Evolutionary conservation across 1,140 invertebrate species (phyloP), one percentile per base, ranked within the genome.

Genomic region (Heterodera carotae): DNA sequence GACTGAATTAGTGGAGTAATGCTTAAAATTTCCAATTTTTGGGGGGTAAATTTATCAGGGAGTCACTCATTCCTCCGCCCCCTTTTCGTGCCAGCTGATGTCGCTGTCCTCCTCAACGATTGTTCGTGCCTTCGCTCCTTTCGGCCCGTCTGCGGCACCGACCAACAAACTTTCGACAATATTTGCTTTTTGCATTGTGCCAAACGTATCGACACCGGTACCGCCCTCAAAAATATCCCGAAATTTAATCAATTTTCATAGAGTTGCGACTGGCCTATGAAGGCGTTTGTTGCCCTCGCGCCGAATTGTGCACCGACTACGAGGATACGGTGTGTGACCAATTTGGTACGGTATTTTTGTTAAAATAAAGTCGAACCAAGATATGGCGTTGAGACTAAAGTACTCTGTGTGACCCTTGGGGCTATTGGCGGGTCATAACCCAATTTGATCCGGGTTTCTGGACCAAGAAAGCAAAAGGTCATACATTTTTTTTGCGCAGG

Each of bases 251-350:
- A 77, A 27, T 72, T 3, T 75, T 78, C 75, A 34, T 43, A 75
- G 79, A 39, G n/a, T 68, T 80, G 36, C 34, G 22, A 33, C 27
- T 84, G 53, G 74, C 36, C 31, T 82, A 82, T 67, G 31, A 53
- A 18, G 81, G 82, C 34, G 76, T 77, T 0, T 82, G 81, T 69
- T 82, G 81, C 60, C 76, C 81, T 12, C 10, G 12, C 25, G 73
- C 75, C 5, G 66, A 69, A 64, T 64, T 83, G n/a, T 82, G 81
- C 59, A 64, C 76, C 4, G 60, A 68, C 15, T 64, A 75, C 78
- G 60, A 27, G 34, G 76, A 83, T 18, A 75, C 81, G 62, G 77
- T 82, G 53, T 82, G 81, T 64, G 81, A 82, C 71, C 69, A 83
- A n/a, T 39, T 66, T 43, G 81, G 81, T 82, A 29, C 31, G 56